Evolutionary conservation across 2,797 vertebrate genomes (phyloP).

Genomic region (Poeciliopsis turneri): DNA sequence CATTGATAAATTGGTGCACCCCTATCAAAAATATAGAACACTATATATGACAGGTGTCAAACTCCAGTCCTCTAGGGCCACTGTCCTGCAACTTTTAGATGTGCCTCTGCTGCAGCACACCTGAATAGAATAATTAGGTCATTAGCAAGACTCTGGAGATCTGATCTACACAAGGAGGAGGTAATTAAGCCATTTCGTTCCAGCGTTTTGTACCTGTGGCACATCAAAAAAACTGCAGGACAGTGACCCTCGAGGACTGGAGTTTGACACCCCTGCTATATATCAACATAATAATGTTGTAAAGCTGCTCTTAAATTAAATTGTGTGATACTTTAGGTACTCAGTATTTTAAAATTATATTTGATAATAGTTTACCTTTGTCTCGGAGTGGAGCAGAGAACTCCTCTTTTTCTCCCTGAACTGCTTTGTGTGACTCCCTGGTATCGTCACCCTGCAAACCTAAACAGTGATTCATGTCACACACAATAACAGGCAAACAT

Average conservation of each 20-base stretch:
- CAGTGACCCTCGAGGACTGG: no score
- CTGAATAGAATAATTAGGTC: no score
- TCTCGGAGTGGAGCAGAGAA: conserved; percentile 2
- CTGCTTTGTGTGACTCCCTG: conserved; percentile 15
- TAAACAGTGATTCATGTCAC: conserved; percentile 25
- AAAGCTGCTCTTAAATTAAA: not conserved
- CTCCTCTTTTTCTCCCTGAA: conserved; percentile 39
- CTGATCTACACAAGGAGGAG: no score
- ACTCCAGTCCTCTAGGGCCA: no score
- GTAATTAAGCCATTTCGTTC: no score
- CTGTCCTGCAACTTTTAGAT: no score
- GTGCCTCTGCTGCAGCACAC: no score
- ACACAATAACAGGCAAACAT: not conserved
- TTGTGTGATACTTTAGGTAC: not conserved
- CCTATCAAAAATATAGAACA: not conserved
- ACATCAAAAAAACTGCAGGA: no score
- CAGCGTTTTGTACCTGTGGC: no score
- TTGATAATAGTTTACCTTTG: conserved; percentile 27
- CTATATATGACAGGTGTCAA: no score
- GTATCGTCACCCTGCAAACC: conserved; percentile 32
- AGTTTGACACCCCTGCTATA: not conserved
- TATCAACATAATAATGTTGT: not conserved
- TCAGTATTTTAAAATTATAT: not conserved
- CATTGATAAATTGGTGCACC: no score
- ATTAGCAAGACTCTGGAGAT: no score